Percentiles rank a stretch among this genome's conserved stretches.
Evolutionary conservation across 2,888 invertebrate species (phyloP).

Genomic region (Anaspis maculata): DNA sequence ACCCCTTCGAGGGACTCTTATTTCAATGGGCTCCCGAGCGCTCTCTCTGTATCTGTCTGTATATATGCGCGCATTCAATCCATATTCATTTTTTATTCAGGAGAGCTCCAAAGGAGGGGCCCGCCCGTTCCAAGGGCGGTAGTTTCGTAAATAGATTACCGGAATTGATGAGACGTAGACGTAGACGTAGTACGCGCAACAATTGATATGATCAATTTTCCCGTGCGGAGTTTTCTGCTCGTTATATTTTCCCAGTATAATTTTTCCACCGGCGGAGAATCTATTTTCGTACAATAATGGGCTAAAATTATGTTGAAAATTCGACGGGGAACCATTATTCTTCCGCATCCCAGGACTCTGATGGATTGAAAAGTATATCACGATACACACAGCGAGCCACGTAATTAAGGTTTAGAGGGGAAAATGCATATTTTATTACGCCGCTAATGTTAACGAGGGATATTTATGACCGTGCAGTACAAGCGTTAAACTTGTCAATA

Average conservation of each 20-base stretch:
- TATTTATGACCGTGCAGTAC: no score
- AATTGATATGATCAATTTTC: constrained; percentile 16
- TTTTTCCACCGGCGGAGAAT: constrained; percentile 5
- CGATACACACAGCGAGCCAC: constrained; percentile 2
- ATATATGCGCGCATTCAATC: no score
- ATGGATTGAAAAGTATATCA: constrained; percentile 10
- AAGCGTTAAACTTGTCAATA: no score
- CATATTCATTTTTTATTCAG: constrained; percentile 19
- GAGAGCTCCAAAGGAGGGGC: constrained; percentile 3
- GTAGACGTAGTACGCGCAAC: constrained; percentile 10
- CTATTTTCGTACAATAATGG: constrained; percentile 8
- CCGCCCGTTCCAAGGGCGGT: constrained; percentile 5
- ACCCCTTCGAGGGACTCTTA: constrained; percentile 12
- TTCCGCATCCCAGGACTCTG: no score
- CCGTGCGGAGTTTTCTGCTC: constrained; percentile 9
- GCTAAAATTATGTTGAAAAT: constrained; percentile 5
- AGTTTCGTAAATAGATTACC: constrained; percentile 16
- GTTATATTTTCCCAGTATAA: no score
- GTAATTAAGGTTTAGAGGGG: constrained; percentile 9
- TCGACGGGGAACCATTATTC: constrained; percentile 6
- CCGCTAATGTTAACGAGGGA: no score
- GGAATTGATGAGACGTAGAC: constrained; percentile 15
- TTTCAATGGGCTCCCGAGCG: constrained; percentile 11
- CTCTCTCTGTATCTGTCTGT: no score
- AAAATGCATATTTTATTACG: constrained; percentile 9